Evolutionary conservation across 1,140 invertebrate species (phyloP), one percentile per base, ranked within the genome.

Genomic region (Aphelenchoides fujianensis): DNA sequence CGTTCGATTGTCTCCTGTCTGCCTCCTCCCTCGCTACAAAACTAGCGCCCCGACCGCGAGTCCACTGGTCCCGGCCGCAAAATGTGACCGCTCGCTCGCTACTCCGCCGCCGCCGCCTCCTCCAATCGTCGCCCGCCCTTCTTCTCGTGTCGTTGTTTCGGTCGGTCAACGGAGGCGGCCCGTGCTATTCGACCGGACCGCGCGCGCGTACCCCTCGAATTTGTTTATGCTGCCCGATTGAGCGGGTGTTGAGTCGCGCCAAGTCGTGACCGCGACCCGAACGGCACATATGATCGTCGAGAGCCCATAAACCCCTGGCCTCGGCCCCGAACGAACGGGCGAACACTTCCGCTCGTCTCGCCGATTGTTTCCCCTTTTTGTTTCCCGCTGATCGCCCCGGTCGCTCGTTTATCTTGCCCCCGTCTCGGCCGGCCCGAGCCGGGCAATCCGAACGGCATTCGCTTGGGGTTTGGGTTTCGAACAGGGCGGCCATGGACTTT

Each of bases 261-360:
- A n/a, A n/a, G n/a, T n/a, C n/a, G n/a, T n/a, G n/a, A n/a, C n/a
- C n/a, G n/a, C n/a, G n/a, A n/a, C n/a, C n/a, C n/a, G n/a, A n/a
- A n/a, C n/a, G n/a, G n/a, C n/a, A n/a, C n/a, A 48, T 48, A 48
- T 48, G 41, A 48, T 48, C 41, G 41, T 48, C 23, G 41, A 48
- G 41, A 48, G 41, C 41, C 41, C 12, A 48, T 48, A 48, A 48
- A 48, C 12, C 41, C 23, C 12, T 48, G 41, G 41, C 23, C 41
- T 23, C 41, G 12, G 23, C 12, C 41, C 12, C 41, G 12, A 48
- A 48, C n/a, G n/a, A n/a, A 16, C 41, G 41, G 12, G 12, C 41
- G 41, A 48, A 48, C 41, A 48, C 23, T 48, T 48, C 41, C 23
- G 41, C n/a, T 48, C 41, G 41, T 48, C 23, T n/a, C n/a, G n/a